Conservation (phyloP, 2,797 vertebrate genomes). For the Karalla daura region DNA sequence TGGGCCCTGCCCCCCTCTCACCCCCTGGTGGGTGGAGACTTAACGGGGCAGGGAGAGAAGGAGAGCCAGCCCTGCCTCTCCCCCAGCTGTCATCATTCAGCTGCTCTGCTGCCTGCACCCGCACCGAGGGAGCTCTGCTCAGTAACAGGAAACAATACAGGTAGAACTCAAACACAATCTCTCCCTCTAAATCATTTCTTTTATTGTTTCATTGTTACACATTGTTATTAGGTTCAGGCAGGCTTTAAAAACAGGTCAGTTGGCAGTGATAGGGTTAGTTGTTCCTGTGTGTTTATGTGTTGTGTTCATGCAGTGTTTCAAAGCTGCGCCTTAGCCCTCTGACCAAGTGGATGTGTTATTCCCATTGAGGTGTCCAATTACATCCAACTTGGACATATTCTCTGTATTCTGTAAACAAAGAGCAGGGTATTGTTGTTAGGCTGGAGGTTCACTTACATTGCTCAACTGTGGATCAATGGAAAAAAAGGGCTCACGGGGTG, state of each 20-base stretch:
- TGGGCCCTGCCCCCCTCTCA: slow-evolving; percentile 25
- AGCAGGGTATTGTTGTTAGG: background rate
- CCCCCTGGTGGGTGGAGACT: slow-evolving; percentile 46
- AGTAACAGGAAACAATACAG: slow-evolving; percentile 18
- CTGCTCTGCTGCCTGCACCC: background rate
- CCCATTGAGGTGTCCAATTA: slow-evolving; percentile 7
- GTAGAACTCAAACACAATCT: slow-evolving; percentile 36
- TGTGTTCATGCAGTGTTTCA: background rate
- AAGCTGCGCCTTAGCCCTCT: slow-evolving; percentile 16
- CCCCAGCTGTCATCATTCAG: background rate
- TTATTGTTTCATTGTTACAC: too few species aligned
- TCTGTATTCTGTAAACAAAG: slow-evolving; percentile 26
- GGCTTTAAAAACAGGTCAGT: too few species aligned
- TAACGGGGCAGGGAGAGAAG: slow-evolving; percentile 47
- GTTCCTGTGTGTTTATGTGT: too few species aligned
- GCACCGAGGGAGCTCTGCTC: background rate
- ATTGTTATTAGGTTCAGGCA: too few species aligned
- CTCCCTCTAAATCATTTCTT: too few species aligned
- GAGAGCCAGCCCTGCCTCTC: background rate
- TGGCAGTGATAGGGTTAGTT: too few species aligned
- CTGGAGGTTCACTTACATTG: background rate
- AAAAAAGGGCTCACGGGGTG: too few species aligned
- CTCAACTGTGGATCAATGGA: background rate
- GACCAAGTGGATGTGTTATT: background rate
- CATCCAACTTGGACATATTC: background rate